Evolutionary conservation across 2,888 invertebrate species (phyloP).

Genomic region (Pyrrhia umbra): DNA sequence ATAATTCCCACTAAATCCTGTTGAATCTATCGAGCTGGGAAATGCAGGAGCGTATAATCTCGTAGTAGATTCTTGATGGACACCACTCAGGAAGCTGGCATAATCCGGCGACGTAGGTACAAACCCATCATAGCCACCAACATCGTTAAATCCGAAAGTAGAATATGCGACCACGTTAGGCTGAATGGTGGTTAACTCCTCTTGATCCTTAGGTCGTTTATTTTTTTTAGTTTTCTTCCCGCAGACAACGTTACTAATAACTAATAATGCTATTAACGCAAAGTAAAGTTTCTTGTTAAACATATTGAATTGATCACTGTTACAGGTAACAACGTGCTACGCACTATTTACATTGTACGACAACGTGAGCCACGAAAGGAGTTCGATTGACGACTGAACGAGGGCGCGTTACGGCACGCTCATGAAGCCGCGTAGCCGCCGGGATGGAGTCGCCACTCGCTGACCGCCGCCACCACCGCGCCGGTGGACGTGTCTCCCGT

Average conservation of each 20-base stretch:
- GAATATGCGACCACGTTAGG: slow-evolving; percentile 86
- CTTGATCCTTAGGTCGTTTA: slow-evolving; percentile 76
- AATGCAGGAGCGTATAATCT: slow-evolving; percentile 83
- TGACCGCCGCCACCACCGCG: slow-evolving; percentile 51
- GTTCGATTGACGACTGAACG: slow-evolving; percentile 82
- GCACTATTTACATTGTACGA: slow-evolving; percentile 80
- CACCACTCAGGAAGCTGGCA: slow-evolving; percentile 74
- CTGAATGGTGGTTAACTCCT: slow-evolving; percentile 78
- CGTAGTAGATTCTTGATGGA: slow-evolving; percentile 77
- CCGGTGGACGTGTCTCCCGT: slow-evolving; percentile 65
- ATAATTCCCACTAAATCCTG: slow-evolving; percentile 73
- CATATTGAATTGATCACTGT: slow-evolving; percentile 77
- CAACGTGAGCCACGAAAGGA: slow-evolving; percentile 77
- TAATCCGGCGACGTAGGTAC: slow-evolving; percentile 85
- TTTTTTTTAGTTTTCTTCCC: slow-evolving; percentile 78
- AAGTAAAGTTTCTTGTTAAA: slow-evolving; percentile 74
- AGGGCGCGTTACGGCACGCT: slow-evolving; percentile 63
- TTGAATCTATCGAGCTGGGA: slow-evolving; percentile 79
- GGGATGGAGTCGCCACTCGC: slow-evolving; percentile 67
- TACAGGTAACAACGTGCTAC: slow-evolving; percentile 67
- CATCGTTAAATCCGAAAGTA: slow-evolving; percentile 86
- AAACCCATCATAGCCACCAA: slow-evolving; percentile 82
- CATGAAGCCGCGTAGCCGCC: slow-evolving; percentile 63
- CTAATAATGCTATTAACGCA: slow-evolving; percentile 71
- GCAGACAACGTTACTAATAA: slow-evolving; percentile 66